A percentile compares a stretch with the other conserved stretches of the same genome.
These are phyloP conservation scores for Stratiomys singularior DNA, from an alignment of 2,888 invertebrate genomes.

Conservation along the genomic window DNA sequence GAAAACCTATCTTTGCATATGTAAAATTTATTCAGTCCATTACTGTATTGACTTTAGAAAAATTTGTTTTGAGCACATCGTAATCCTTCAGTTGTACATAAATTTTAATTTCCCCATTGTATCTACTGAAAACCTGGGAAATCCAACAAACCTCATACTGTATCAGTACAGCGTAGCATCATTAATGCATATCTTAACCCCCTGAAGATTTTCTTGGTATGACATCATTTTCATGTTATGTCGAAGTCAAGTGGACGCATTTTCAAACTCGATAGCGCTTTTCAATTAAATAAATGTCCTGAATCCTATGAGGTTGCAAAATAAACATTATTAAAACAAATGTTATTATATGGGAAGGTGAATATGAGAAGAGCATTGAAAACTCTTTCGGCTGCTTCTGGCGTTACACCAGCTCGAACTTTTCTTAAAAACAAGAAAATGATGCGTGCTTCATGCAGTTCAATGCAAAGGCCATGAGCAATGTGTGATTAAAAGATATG, in stretches of 20 bases:
- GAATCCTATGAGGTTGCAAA: not conserved
- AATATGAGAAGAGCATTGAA: not conserved
- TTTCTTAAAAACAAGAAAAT: too few species aligned
- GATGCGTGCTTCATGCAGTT: not conserved
- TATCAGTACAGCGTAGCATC: too few species aligned
- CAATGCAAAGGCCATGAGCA: not conserved
- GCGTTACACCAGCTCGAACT: too few species aligned
- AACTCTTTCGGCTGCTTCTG: not conserved
- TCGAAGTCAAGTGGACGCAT: slow-evolving; percentile 47
- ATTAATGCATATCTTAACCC: slow-evolving; percentile 1
- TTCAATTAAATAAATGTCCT: slow-evolving; percentile 28
- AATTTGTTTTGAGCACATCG: too few species aligned
- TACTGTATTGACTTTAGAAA: too few species aligned
- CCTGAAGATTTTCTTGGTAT: slow-evolving; percentile 50
- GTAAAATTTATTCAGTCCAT: too few species aligned
- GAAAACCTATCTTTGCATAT: too few species aligned
- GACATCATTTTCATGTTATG: slow-evolving; percentile 51
- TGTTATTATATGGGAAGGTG: too few species aligned
- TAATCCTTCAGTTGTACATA: too few species aligned
- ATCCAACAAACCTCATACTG: too few species aligned
- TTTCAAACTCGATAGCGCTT: slow-evolving; percentile 10
- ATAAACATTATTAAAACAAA: slow-evolving; percentile 5
- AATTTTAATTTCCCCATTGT: too few species aligned
- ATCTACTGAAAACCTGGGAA: too few species aligned
- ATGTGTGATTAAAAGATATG: slow-evolving; percentile 17